Evolutionary conservation across 2,797 vertebrate genomes (phyloP), one percentile per base, ranked within the genome.

Genomic region (Botia almorhae): DNA sequence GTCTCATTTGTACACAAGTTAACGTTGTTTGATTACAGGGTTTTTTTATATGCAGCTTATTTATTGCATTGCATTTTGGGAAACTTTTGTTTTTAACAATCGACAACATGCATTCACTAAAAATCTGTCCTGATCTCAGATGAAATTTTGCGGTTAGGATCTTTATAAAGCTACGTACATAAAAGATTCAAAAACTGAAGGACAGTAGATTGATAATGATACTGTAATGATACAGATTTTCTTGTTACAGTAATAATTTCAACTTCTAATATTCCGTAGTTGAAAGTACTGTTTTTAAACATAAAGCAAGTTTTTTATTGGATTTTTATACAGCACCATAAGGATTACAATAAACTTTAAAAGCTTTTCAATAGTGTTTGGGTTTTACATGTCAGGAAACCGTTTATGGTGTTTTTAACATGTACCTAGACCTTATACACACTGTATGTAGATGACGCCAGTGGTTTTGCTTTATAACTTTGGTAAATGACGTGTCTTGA

Each of bases 381-480:
- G 43, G 43, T 46, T 46, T 46, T 23, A 26, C 29, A 23, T 43
- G 33, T 55, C 64, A 68, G 74, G 39, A 56, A 76, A 55, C 64
- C 56, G 3, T 71, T 69, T 56, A 33, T 33, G 23, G 11, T 68
- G 61, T 82, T 36, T 67, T 8, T 36, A 53, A 46, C 6, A 1
- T 23, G 46, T 13, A 17, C 10, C 8, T 36, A 12, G 2, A 43
- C 5, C 13, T 10, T 8, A 76, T 64, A 7, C 16, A 13, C 7
- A 64, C 8, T 48, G 68, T 21, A 78, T 33, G 43, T 4, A 21
- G 29, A 72, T 72, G 69, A 79, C 69, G 69, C 5, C 56, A 55
- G 19, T 43, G 58, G 0, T n/a, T 43, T 72, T 39, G 46, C 26
- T 79, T 71, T 71, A 70, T 60, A 39, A 64, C 21, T 72, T 72